These are phyloP conservation scores for Fistularia commersonii DNA, from an alignment of 2,797 vertebrate species.

Conservation along the genomic window DNA sequence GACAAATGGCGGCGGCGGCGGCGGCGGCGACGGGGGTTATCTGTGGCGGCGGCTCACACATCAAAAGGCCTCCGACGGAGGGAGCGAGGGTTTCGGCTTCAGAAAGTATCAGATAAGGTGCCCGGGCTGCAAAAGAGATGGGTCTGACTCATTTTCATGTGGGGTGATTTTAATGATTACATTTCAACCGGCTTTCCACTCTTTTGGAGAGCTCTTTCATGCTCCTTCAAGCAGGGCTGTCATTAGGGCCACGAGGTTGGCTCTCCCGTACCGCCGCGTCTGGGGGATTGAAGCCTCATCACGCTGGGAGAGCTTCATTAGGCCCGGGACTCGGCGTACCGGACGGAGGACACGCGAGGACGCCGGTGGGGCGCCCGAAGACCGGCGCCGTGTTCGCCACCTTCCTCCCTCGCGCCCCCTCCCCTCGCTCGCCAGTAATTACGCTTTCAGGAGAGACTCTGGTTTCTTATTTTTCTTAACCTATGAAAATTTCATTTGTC, in stretches of 20 bases:
- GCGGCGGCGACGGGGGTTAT: too few relatives aligned
- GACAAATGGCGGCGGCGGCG: conserved; percentile 34
- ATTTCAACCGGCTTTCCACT: conserved; percentile 61
- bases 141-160: conserved; percentile 69
- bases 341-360: conserved; percentile 58
- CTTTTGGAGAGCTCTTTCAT: conserved; percentile 71
- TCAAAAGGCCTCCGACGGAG: conserved; percentile 46
- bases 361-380: conserved; percentile 34
- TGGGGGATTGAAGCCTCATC: conserved; percentile 54
- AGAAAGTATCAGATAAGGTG: conserved; percentile 61
- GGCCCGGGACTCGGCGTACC: conserved; percentile 48
- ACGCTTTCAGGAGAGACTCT: conserved; percentile 54
- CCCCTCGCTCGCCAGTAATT: conserved; percentile 64
- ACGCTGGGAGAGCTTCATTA: conserved; percentile 74
- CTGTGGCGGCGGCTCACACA: conserved; percentile 10
- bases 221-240: conserved; percentile 71
- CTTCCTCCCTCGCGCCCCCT: conserved; percentile 36
- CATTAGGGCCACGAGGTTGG: conserved; percentile 68
- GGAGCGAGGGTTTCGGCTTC: conserved; percentile 39
- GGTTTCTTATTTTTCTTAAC: conserved; percentile 47
- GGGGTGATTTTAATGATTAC: conserved; percentile 73
- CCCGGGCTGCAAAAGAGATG: conserved; percentile 50
- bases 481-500: conserved; percentile 77
- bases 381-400: conserved; percentile 42
- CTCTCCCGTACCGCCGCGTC: conserved; percentile 51